Evolutionary conservation across 1,140 invertebrate genomes (phyloP), one percentile per base, ranked within the genome.

Genomic region (Amyelois transitella): DNA sequence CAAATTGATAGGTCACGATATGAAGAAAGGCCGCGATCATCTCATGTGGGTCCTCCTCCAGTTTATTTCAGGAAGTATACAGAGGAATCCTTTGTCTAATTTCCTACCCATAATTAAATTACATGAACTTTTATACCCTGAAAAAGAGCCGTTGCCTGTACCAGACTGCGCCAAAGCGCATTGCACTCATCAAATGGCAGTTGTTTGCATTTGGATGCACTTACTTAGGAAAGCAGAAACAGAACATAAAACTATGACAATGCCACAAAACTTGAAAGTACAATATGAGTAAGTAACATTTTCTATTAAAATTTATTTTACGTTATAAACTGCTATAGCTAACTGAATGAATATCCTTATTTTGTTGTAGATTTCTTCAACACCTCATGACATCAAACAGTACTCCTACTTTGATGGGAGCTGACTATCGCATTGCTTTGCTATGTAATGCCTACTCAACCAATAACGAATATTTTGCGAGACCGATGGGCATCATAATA

Each of bases 1-100:
- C 53, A 97, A 96, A 90, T 83, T 98, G 6, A 92, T 94, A 22
- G 93, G 93, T 6, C 90, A 93, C 66, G 95, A 96, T 74, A 91
- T 97, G 69, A 91, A 94, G 48, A 96, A 96, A 86, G 97, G 97
- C 0, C 88, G 97, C 48, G 97, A 99, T 88, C 96, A 98, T 71
- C 84, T 99, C 0, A 99, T 99, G 97, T 99, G 97, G 97, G 95
- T 97, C 3, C 86, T 99, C n/a, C 82, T 99, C 6, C 97, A 99
- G 84, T 99, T 98, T 75, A 97, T 99, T 59, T 98, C 97, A 1
- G 97, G 97, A 45, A 97, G 96, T 75, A 99, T 99, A 73, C 96
- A 98, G 86, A 94, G 97, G 64, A 98, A 98, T 89, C 95, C 96
- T 0, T 79, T 98, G 18, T 93, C 93, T 4, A 96, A 97, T 76